These are phyloP conservation scores for Amphiprion percula DNA, from an alignment of 2,113 vertebrate genomes.

Conservation along the genomic window DNA sequence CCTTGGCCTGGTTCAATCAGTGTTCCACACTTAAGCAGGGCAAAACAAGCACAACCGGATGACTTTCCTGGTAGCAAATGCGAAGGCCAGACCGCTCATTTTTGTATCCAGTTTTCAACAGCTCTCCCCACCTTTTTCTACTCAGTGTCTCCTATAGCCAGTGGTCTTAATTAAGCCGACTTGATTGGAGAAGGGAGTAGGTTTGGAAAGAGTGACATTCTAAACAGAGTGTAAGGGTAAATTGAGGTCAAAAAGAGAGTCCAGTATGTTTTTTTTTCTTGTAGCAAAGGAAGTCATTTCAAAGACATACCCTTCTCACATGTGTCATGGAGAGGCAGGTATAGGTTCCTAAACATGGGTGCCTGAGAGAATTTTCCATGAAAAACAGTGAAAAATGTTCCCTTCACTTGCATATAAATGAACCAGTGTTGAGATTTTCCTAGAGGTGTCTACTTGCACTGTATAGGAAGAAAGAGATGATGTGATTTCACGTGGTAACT, in stretches of 20 bases:
- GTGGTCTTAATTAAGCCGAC: slow-evolving; percentile 58
- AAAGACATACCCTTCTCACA: slow-evolving; percentile 47
- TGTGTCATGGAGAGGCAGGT: slow-evolving; percentile 61
- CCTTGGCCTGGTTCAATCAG: slow-evolving; percentile 76
- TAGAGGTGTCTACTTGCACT: slow-evolving; percentile 37
- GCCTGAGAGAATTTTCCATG: slow-evolving; percentile 54
- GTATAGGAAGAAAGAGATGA: slow-evolving; percentile 25
- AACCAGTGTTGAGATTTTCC: slow-evolving; percentile 25
- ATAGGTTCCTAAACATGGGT: slow-evolving; percentile 51
- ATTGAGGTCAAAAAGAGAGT: slow-evolving; percentile 59
- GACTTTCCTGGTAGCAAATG: slow-evolving; percentile 60
- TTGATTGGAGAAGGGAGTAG: slow-evolving; percentile 64
- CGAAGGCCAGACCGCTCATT: slow-evolving; percentile 50
- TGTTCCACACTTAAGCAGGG: slow-evolving; percentile 67
- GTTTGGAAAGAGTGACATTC: slow-evolving; percentile 63
- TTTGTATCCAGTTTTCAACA: slow-evolving; percentile 63
- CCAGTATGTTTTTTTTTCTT: slow-evolving; percentile 44
- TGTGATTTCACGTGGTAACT: slow-evolving; percentile 42
- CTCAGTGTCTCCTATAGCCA: slow-evolving; percentile 44
- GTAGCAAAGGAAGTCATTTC: slow-evolving; percentile 60
- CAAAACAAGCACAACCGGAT: slow-evolving; percentile 68
- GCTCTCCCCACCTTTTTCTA: slow-evolving; percentile 46
- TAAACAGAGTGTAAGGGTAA: slow-evolving; percentile 61
- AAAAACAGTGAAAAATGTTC: slow-evolving; percentile 56
- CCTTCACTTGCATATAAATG: slow-evolving; percentile 30